A percentile compares a stretch with the other conserved stretches of the same genome.
Evolutionary conservation across 2,797 vertebrate genomes (phyloP).

Genomic region (Enteromius treurensis): DNA sequence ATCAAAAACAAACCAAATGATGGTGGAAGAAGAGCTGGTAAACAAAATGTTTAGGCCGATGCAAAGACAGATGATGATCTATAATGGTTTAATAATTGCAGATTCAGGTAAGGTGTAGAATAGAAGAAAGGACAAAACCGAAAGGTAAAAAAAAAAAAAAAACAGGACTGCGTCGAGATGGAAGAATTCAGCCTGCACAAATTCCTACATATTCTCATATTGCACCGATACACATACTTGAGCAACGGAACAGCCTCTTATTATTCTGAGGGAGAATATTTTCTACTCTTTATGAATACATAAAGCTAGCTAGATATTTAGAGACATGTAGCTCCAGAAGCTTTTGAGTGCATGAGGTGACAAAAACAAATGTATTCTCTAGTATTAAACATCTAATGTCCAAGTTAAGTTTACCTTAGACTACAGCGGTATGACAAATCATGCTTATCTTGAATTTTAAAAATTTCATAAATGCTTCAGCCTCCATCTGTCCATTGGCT

Average conservation of each 20-base stretch:
- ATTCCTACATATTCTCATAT: neutral
- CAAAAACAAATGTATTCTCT: neutral
- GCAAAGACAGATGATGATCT: constrained; percentile 24
- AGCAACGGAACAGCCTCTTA: neutral
- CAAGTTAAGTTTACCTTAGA: neutral
- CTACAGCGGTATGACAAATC: neutral
- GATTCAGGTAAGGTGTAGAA: constrained; percentile 3
- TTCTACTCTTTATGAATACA: neutral
- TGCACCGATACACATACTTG: neutral
- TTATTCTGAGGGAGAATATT: neutral
- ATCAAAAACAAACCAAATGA: constrained; percentile 39
- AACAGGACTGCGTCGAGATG: neutral
- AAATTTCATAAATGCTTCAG: neutral
- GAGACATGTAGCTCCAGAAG: neutral
- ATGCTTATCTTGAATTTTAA: neutral
- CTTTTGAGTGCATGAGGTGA: neutral
- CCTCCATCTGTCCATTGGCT: neutral
- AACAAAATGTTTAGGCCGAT: constrained; percentile 42
- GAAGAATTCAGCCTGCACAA: neutral
- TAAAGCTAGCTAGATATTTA: neutral
- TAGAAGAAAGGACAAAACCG: neutral
- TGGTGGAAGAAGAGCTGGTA: constrained; percentile 23
- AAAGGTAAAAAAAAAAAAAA: constrained; percentile 36
- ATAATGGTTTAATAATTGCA: constrained; percentile 20
- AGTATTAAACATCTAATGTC: neutral